Evolutionary conservation across 2,113 vertebrate genomes (phyloP).

Genomic region (Corythornis cristatus): DNA sequence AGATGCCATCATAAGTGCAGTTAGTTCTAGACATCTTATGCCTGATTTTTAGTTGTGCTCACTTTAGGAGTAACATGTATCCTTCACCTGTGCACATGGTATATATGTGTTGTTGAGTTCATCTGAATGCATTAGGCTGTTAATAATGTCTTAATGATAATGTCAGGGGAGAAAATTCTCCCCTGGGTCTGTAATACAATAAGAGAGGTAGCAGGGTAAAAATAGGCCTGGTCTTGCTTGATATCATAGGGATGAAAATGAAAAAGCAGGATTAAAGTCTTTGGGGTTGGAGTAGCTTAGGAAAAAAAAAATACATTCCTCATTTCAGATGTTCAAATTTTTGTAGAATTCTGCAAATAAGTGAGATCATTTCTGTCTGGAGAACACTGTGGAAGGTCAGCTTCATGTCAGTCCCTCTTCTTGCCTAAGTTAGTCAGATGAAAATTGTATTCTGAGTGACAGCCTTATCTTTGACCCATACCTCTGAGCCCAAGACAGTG

Average conservation of each 20-base stretch:
- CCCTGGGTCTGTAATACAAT: not conserved
- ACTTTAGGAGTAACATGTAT: not conserved
- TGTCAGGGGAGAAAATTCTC: not conserved
- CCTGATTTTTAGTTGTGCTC: not conserved
- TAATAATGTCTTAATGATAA: not conserved
- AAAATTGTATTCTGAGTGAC: not conserved
- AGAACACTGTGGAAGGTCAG: not conserved
- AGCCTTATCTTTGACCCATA: not conserved
- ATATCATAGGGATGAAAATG: not conserved
- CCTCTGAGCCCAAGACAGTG: rapidly evolving
- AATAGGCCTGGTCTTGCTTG: not conserved
- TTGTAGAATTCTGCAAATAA: not conserved
- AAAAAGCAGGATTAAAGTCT: not conserved
- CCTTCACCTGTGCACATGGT: not conserved
- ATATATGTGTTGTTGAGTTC: not conserved
- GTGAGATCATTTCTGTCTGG: not conserved
- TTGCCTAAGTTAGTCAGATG: not conserved
- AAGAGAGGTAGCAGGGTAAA: not conserved
- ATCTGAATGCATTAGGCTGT: not conserved
- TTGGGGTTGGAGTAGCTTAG: not conserved
- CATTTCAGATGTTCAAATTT: not conserved
- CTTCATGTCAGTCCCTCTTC: not conserved
- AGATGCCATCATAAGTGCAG: not conserved
- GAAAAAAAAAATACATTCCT: not conserved
- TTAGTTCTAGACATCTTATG: not conserved